Evolutionary conservation across 2,888 invertebrate genomes (phyloP), one percentile per base, ranked within the genome.

Genomic region (Epinotia nisella): DNA sequence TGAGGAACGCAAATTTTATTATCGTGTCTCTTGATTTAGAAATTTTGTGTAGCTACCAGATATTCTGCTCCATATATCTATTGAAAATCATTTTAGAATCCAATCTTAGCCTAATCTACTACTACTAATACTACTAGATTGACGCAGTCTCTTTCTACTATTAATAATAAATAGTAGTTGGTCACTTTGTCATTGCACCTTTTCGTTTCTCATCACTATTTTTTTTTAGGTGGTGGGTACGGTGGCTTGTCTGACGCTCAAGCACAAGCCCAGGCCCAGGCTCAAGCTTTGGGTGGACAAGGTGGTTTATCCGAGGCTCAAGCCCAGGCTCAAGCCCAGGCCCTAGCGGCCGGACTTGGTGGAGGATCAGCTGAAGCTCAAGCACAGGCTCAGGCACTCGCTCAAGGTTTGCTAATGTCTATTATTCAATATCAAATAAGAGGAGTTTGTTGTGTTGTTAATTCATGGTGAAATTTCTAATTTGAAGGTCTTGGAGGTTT

Each of bases 201-300:
- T 35, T 35, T 9, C 0, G 35, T 35, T 35, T 35, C 9, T 35
- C 35, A 9, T 35, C 35, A 3, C 9, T 35, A 35, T 35, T 35
- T 35, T 35, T 19, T 21, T 17, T 17, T 10, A 53, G 53, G 53
- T 19, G 53, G 53, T 3, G 53, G 19, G 17, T 53, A 53, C 53
- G 53, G 53, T 19, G 53, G 45, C 4, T 21, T 51, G 9, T 45
- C 66, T 5, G 29, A 59, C 13, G 75, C 67, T 15, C 29, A 67
- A 10, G 71, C 75, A 17, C 58, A 71, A 51, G 76, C 77, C 15
- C 74, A 74, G 51, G 76, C 77, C 39, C 73, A 67, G 10, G 75
- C 70, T 1, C 51, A 61, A 41, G 70, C 73, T 39, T 41, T 55
- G 15, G 13, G 13, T 56, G n/a, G 15, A 15, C n/a, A 9, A 51